These are phyloP conservation scores for Picus viridis DNA, from an alignment of 2,797 vertebrate genomes.

Conservation along the genomic window DNA sequence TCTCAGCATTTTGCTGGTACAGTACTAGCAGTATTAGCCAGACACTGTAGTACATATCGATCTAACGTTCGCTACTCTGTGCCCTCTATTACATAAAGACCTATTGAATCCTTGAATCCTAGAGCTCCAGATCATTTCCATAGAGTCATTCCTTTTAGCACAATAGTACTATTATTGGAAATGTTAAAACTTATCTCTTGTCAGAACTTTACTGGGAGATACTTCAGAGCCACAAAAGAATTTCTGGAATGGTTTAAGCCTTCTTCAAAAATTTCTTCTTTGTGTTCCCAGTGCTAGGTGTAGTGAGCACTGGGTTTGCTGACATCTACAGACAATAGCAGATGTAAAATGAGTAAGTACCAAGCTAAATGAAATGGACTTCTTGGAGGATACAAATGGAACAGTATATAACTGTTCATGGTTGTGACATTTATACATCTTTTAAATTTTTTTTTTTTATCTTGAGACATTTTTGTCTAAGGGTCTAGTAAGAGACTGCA, in stretches of 20 bases:
- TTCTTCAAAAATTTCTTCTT: neutral
- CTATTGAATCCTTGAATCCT: neutral
- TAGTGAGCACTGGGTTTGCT: neutral
- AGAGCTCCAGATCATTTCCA: neutral
- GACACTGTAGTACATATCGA: neutral
- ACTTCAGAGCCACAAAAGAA: neutral
- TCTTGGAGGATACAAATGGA: neutral
- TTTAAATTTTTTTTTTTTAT: neutral
- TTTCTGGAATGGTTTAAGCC: neutral
- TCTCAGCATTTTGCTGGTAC: neutral
- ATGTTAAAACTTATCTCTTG: neutral
- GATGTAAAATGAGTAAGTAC: neutral
- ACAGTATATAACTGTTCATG: neutral
- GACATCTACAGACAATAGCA: neutral
- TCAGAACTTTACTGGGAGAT: neutral
- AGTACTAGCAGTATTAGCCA: neutral
- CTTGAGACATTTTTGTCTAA: neutral
- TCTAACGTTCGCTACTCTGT: neutral
- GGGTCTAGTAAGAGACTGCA: neutral
- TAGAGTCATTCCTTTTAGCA: neutral
- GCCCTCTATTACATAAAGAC: neutral
- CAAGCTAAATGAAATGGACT: neutral
- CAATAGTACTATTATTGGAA: neutral
- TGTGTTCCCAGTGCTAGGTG: neutral
- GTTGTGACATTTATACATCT: neutral